Percentiles rank a stretch among this genome's conserved stretches.
phyloP scores from a whole-genome alignment of 2,797 vertebrate species.

The Rhynchonycteris naso region DNA sequence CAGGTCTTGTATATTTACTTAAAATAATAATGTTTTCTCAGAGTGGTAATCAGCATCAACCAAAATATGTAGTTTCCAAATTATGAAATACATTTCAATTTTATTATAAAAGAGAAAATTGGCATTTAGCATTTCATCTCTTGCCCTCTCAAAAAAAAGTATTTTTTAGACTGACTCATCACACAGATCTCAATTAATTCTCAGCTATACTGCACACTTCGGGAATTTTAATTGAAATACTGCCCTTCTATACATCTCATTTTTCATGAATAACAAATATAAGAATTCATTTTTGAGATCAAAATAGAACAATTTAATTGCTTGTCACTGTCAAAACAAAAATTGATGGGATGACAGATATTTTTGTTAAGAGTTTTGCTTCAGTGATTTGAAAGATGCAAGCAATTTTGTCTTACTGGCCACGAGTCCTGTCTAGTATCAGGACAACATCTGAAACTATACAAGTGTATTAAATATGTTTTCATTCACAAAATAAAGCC shows the following conservation, averaged over 20 bases:
- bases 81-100: not conserved
- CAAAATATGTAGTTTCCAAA: not conserved
- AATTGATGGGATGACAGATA: slow-evolving; percentile 80
- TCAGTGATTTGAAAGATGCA: slow-evolving; percentile 82
- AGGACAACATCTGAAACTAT: slow-evolving; percentile 56
- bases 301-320: slow-evolving; percentile 75
- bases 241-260: slow-evolving; percentile 61
- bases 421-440: slow-evolving; percentile 55
- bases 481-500: slow-evolving; percentile 61
- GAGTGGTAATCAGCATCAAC: not conserved
- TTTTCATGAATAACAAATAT: slow-evolving; percentile 67
- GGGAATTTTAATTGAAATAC: slow-evolving; percentile 54
- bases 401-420: slow-evolving; percentile 79
- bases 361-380: slow-evolving; percentile 83
- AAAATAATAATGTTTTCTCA: slow-evolving; percentile 49
- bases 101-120: not conserved
- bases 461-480: slow-evolving; percentile 17
- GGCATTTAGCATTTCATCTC: not conserved
- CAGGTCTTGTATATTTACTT: not conserved
- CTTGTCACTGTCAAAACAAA: slow-evolving; percentile 84
- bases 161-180: not conserved
- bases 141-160: not conserved
- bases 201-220: not conserved
- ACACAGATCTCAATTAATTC: not conserved
- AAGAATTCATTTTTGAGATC: slow-evolving; percentile 73